Percentiles rank a stretch among this genome's conserved stretches.
These are phyloP conservation scores for Desmodus rotundus DNA, from an alignment of 2,113 vertebrate species.

Conservation along the genomic window DNA sequence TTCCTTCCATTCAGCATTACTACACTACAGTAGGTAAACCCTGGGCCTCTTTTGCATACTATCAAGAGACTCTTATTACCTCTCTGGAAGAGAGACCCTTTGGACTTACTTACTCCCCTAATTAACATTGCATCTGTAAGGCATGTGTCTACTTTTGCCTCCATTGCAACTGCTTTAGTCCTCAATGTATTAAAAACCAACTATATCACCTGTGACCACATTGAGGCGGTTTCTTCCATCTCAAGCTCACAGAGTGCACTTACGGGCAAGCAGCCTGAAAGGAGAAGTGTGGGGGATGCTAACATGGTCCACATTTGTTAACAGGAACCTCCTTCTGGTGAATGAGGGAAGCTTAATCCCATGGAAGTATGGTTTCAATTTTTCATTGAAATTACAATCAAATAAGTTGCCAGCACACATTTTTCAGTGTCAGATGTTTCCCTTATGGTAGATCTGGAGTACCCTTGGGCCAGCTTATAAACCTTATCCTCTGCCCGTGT, in stretches of 20 bases:
- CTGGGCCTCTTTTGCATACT: not conserved
- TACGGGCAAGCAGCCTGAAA: not conserved
- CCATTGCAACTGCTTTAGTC: not conserved
- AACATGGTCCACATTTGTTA: constrained; percentile 61
- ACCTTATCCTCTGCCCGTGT: constrained; percentile 51
- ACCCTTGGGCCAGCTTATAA: constrained; percentile 44
- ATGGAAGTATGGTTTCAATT: constrained; percentile 70
- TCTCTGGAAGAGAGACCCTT: not conserved
- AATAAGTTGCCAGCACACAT: constrained; percentile 67
- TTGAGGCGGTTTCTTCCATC: not conserved
- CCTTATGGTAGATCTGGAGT: constrained; percentile 51
- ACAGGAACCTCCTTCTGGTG: constrained; percentile 54
- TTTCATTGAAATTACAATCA: constrained; percentile 73
- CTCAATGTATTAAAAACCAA: not conserved
- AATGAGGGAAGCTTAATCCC: constrained; percentile 46
- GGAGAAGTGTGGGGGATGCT: not conserved
- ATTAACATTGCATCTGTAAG: not conserved
- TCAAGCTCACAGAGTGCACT: not conserved
- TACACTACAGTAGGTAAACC: not conserved
- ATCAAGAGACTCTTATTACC: not conserved
- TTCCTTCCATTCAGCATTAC: not conserved
- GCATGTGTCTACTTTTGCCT: not conserved
- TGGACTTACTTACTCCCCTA: not conserved
- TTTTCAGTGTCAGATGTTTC: constrained; percentile 67
- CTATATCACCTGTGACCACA: not conserved